phyloP scores from a whole-genome alignment of 2,797 vertebrate species.

The Crocidura indochinensis region DNA sequence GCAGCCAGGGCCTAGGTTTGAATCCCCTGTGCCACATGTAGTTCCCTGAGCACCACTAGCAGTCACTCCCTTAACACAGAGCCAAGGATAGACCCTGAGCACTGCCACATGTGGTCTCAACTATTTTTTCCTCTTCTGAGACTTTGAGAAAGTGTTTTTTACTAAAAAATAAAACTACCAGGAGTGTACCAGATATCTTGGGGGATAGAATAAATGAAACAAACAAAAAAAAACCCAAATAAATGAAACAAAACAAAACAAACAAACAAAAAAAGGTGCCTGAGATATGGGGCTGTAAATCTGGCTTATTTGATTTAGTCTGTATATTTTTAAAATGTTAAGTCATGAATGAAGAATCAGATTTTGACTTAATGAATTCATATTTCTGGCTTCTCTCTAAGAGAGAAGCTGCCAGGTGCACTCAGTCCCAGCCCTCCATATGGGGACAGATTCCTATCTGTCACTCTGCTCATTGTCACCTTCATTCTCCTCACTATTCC shows the following conservation, averaged over 20 bases:
- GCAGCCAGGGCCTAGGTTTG: no score
- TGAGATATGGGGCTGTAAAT: background rate
- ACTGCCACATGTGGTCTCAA: no score
- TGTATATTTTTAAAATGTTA: background rate
- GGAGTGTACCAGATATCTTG: background rate
- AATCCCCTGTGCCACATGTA: no score
- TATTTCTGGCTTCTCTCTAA: constrained; percentile 5
- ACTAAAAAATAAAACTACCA: constrained; percentile 7
- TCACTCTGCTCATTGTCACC: no score
- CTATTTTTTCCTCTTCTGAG: background rate
- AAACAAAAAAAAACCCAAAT: background rate
- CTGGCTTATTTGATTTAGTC: constrained; percentile 21
- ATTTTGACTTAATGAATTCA: constrained; percentile 2
- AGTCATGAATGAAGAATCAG: background rate
- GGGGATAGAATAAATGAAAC: background rate
- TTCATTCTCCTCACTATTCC: no score
- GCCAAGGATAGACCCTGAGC: no score
- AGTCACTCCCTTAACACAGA: no score
- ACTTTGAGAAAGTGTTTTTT: constrained; percentile 3
- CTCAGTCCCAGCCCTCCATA: fast-evolving
- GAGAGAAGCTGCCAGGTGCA: background rate
- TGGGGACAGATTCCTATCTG: background rate
- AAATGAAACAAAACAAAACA: no score
- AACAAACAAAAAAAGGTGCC: no score
- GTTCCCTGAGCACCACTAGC: no score